Base-by-base conservation (phyloP, 2,797 vertebrate species). In the Clamator glandarius region DNA sequence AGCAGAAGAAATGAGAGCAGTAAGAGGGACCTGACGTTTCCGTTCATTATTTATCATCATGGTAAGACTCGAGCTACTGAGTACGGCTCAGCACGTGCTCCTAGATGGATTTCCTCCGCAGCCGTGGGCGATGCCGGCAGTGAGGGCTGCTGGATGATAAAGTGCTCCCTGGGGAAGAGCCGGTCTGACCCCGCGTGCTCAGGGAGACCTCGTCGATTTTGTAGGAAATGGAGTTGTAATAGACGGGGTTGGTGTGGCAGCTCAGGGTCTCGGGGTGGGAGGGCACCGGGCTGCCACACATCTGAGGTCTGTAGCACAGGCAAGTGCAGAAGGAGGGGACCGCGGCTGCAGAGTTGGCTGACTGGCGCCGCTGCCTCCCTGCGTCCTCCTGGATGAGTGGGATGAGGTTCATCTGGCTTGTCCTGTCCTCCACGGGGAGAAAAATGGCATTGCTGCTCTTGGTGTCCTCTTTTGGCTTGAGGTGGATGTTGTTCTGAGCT, bases 321-420 rank as follows among this genome's bases (percentile, higher is more conserved):
- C 98, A 99, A 1, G 98, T 98, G 96, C 98, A 99, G 83, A 99
- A 98, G 68, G 98, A 98, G 19, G 98, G 98, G 52, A 98, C 97
- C 26, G 97, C 97, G 0, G 98, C 98, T 5, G 97, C 96, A 0
- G 97, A 93, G 63, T 95, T 79, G 61, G 82, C 90, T 12, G 97
- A 97, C 76, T 96, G 96, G 44, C 97, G 95, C 87, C 96, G 95
- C 92, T 96, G 97, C 83, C 96, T 96, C 95, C 97, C 97, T 8
- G 90, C 94, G 1, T 98, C 98, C 83, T 98, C 98, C 3, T 88
- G 97, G 2, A 98, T 97, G 63, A 98, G 98, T 0, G 98, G 97
- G 80, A 99, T 98, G 92, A 99, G 98, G 97, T 99, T 98, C 66
- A 98, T 98, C 95, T 98, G 98, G 96, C 99, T 99, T 29, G 98